Conservation (phyloP, 2,113 vertebrate species). For the Sceloporus undulatus region DNA sequence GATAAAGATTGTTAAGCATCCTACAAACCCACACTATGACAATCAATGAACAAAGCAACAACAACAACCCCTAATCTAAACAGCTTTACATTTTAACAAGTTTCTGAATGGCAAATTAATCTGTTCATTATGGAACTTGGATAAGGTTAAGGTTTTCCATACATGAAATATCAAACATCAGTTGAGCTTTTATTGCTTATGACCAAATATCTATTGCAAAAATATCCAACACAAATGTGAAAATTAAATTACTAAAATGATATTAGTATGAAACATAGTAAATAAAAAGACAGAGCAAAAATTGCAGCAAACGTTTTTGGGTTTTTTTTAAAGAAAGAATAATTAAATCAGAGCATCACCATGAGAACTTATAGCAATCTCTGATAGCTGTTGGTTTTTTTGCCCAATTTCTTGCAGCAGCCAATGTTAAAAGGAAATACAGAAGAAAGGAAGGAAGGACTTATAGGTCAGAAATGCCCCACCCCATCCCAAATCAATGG, state of each 20-base stretch:
- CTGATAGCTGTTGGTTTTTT: too few species aligned
- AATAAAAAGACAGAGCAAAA: too few species aligned
- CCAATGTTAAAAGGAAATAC: too few species aligned
- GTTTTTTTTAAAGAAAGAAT: too few species aligned
- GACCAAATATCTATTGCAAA: neutral
- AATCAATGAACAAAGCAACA: neutral
- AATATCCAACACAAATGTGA: neutral
- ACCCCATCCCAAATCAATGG: too few species aligned
- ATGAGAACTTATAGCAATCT: too few species aligned
- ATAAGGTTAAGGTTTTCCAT: conserved; percentile 24
- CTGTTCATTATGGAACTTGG: neutral
- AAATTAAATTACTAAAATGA: neutral
- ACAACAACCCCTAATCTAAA: neutral
- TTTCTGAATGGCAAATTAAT: conserved; percentile 23
- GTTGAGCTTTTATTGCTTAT: neutral
- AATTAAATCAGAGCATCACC: too few species aligned
- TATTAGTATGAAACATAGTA: too few species aligned
- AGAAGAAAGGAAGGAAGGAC: too few species aligned
- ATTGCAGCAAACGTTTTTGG: too few species aligned
- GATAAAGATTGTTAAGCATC: neutral
- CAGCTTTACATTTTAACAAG: neutral
- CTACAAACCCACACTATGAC: neutral
- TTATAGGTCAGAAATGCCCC: too few species aligned
- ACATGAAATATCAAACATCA: neutral
- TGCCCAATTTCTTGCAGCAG: too few species aligned